These are phyloP conservation scores for Nymphicus hollandicus DNA, from an alignment of 2,113 vertebrate species.

Conservation along the genomic window DNA sequence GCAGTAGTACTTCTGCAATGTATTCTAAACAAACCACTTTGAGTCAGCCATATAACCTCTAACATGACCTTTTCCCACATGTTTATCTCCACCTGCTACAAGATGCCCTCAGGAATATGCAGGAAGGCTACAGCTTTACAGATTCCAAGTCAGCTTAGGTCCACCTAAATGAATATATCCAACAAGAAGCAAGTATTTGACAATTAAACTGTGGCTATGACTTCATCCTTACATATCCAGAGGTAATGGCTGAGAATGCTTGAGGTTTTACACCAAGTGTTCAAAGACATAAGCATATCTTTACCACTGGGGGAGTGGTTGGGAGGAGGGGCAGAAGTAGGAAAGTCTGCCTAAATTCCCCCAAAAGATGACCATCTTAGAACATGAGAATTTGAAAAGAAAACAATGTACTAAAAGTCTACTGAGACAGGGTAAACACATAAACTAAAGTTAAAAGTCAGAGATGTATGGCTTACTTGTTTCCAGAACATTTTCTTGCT, in stretches of 20 bases:
- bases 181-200: background rate
- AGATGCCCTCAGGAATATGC: background rate
- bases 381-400: background rate
- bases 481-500: background rate
- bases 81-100: background rate
- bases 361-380: background rate
- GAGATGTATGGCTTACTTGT: background rate
- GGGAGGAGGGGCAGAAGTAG: rapidly evolving
- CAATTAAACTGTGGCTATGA: background rate
- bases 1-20: background rate
- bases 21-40: background rate
- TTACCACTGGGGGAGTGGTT: rapidly evolving
- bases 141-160: background rate
- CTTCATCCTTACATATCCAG: background rate
- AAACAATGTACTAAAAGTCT: background rate
- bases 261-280: background rate
- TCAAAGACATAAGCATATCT: background rate
- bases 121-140: background rate
- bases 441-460: background rate
- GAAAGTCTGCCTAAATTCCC: background rate
- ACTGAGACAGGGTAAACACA: background rate
- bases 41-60: background rate
- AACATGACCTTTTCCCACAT: background rate
- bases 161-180: background rate
- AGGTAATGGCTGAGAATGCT: background rate